Percentiles rank a stretch among this genome's conserved stretches.
These are phyloP conservation scores for Fringilla coelebs DNA, from an alignment of 2,797 vertebrate species.

Conservation along the genomic window DNA sequence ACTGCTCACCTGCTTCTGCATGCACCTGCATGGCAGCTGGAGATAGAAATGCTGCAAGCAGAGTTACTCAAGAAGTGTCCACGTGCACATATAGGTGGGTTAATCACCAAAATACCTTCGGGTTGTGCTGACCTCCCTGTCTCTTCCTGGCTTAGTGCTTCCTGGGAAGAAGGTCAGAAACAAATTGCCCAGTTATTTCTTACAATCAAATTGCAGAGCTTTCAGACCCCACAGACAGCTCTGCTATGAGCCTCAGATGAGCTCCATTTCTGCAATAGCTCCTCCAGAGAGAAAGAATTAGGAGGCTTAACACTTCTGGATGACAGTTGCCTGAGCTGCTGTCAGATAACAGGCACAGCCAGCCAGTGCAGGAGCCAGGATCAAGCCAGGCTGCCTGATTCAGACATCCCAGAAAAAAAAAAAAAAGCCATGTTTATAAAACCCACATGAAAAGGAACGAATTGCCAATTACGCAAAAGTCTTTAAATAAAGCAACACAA, in stretches of 20 bases:
- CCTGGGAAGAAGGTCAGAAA: not conserved
- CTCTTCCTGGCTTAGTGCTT: not conserved
- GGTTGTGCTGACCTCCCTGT: not conserved
- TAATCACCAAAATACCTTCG: not conserved
- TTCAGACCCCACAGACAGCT: not conserved
- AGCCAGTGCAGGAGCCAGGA: not conserved
- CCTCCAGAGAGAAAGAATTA: conserved; percentile 42
- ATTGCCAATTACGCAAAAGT: conserved; percentile 8
- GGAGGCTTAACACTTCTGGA: conserved; percentile 15
- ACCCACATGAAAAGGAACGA: not conserved
- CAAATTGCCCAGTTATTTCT: not conserved
- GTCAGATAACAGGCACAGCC: conserved; percentile 15
- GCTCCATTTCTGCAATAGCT: not conserved
- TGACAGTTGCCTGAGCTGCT: not conserved
- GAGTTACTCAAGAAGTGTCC: not conserved
- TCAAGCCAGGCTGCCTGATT: not conserved
- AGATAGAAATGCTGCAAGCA: not conserved
- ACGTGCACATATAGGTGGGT: not conserved
- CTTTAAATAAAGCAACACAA: conserved; percentile 2
- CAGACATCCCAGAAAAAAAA: not conserved
- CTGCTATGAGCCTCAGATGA: not conserved
- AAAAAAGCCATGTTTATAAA: conserved; percentile 18
- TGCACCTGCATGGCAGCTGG: not conserved
- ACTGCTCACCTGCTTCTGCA: fast-evolving
- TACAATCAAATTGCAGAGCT: not conserved